Evolutionary conservation across 2,797 vertebrate species (phyloP), one percentile per base, ranked within the genome.

Genomic region (Spea hammondii): DNA sequence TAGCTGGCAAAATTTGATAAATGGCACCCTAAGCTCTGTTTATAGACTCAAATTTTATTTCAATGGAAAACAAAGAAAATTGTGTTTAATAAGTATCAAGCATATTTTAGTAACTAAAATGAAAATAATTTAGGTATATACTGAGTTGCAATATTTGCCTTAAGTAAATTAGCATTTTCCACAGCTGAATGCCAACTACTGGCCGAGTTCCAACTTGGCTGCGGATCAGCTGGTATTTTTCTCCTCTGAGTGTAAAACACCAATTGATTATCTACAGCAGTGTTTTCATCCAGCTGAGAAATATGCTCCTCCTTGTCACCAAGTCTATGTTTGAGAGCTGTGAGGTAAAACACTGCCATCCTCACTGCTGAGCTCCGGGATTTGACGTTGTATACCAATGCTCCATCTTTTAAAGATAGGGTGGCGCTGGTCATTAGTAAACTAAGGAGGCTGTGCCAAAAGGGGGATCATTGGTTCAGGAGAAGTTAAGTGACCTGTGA

Each of bases 1-100:
- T 62, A 32, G 59, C 59, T 62, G 59, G 5, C 59, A 62, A 62
- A 62, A 6, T 62, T 62, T 62, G 59, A 62, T 62, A 17, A 62
- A 62, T 62, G 14, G 12, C 59, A 62, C n/a, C 6, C n/a, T 62
- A 62, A 17, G 59, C 59, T 62, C n/a, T 32, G 32, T 17, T 62
- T 62, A 62, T 17, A 62, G 59, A 17, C 5, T 32, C 59, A 44
- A 62, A 62, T 62, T 62, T 62, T 62, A 62, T 62, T 62, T 17
- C 59, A 17, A 32, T 17, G 14, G 59, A 62, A 3, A 62, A 62
- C 6, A 62, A 12, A 7, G 14, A 62, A 3, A 32, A 62, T 17
- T 5, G 59, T 53, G 51, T 62, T 62, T 62, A 14, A 62, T 17
- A 62, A 62, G 14, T 62, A 62, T 62, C 32, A 62, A 4, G n/a